A percentile compares a stretch with the other conserved stretches of the same genome.
Conservation (phyloP, 2,888 invertebrate genomes). For the Sepiola atlantica region DNA sequence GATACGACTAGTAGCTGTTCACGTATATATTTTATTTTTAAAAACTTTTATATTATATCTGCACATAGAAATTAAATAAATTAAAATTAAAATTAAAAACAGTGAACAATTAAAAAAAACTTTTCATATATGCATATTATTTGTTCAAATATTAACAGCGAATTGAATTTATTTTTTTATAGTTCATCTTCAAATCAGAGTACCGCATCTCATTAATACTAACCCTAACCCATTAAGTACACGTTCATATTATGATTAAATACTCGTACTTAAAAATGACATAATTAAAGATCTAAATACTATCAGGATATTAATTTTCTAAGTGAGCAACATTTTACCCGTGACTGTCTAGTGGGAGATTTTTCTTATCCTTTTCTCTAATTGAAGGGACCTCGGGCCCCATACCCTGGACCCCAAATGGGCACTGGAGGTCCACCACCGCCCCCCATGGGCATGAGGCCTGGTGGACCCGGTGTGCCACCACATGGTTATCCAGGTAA, state of each 20-base stretch:
- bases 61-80: too few species aligned
- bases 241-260: not conserved
- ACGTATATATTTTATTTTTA: too few species aligned
- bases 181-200: not conserved
- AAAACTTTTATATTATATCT: too few species aligned
- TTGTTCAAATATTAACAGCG: too few species aligned
- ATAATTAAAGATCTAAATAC: not conserved
- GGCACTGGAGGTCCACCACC: slow-evolving; percentile 47
- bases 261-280: not conserved
- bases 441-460: slow-evolving; percentile 43
- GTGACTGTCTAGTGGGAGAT: slow-evolving; percentile 44
- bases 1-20: too few species aligned
- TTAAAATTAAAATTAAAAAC: too few species aligned
- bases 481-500: slow-evolving; percentile 46
- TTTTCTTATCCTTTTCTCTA: not conserved
- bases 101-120: too few species aligned
- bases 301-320: not conserved
- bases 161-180: too few species aligned
- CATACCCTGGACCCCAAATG: slow-evolving; percentile 47
- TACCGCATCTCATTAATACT: not conserved
- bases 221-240: not conserved
- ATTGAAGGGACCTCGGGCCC: slow-evolving; percentile 47
- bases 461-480: slow-evolving; percentile 47
- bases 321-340: not conserved
- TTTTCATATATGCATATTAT: too few species aligned